Percentiles rank a stretch among this genome's conserved stretches.
phyloP scores from a whole-genome alignment of 2,113 vertebrate genomes.

The Etheostoma spectabile region DNA sequence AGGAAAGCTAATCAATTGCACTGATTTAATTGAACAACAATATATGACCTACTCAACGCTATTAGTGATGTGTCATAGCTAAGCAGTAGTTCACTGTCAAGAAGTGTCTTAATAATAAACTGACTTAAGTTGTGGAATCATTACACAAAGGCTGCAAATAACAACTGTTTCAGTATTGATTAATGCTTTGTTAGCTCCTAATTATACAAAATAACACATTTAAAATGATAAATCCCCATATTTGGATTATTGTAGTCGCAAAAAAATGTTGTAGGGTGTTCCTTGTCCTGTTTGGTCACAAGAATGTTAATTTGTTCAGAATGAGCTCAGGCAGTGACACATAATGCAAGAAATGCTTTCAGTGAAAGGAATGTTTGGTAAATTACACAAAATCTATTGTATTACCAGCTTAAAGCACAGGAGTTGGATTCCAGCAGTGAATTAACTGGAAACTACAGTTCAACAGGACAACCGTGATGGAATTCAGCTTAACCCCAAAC shows the following conservation, averaged over 20 bases:
- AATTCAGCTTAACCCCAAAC: slow-evolving; percentile 43
- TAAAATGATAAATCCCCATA: background rate
- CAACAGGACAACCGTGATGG: slow-evolving; percentile 7
- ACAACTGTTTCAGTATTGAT: background rate
- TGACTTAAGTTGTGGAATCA: background rate
- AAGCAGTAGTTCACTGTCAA: background rate
- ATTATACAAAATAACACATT: background rate
- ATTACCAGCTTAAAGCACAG: slow-evolving; percentile 10
- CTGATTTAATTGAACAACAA: background rate
- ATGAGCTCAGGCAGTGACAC: background rate
- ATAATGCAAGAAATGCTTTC: background rate
- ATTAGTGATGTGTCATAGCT: background rate
- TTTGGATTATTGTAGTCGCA: background rate
- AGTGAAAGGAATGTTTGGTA: slow-evolving; percentile 22
- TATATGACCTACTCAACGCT: background rate
- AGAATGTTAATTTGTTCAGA: background rate
- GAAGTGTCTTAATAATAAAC: background rate
- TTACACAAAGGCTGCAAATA: background rate
- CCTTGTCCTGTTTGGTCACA: background rate
- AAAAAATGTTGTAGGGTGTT: background rate
- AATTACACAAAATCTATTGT: slow-evolving; percentile 16
- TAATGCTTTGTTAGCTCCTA: background rate
- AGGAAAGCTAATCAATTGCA: background rate
- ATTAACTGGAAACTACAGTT: background rate
- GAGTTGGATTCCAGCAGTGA: slow-evolving; percentile 41